These are phyloP conservation scores for Chesias legatella DNA, from an alignment of 2,888 invertebrate species.

Conservation along the genomic window DNA sequence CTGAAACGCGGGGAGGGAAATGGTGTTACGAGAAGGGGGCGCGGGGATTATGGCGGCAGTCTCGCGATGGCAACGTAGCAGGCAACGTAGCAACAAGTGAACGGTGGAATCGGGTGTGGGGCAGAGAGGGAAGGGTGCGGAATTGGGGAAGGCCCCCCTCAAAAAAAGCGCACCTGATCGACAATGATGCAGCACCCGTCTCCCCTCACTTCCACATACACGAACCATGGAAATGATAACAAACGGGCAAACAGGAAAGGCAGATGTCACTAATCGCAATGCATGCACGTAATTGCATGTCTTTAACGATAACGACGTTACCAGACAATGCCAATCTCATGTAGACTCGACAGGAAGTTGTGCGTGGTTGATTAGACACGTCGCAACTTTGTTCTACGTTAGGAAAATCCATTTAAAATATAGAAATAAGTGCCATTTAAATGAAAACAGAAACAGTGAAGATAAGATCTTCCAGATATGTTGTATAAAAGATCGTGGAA, in stretches of 20 bases:
- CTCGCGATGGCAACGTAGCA: constrained; percentile 55
- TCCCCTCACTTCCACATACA: constrained; percentile 36
- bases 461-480: constrained; percentile 14
- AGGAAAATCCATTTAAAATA: too few species aligned
- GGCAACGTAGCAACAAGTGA: constrained; percentile 77
- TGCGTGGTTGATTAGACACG: not conserved
- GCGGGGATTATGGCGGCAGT: constrained; percentile 62
- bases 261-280: constrained; percentile 60
- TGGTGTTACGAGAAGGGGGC: constrained; percentile 50
- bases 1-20: constrained; percentile 72
- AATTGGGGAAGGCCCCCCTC: constrained; percentile 49
- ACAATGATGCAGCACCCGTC: constrained; percentile 44
- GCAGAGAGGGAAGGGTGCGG: constrained; percentile 38
- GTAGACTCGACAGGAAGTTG: constrained; percentile 1
- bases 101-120: constrained; percentile 61
- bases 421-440: too few species aligned
- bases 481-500: constrained; percentile 15
- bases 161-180: constrained; percentile 66
- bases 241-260: constrained; percentile 52
- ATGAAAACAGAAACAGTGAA: too few species aligned
- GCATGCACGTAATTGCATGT: constrained; percentile 10
- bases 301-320: constrained; percentile 17
- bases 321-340: constrained; percentile 3
- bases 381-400: too few species aligned
- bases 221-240: constrained; percentile 29